Conservation (phyloP, 1,140 invertebrate genomes). For the Bathynomus jamesi region DNA sequence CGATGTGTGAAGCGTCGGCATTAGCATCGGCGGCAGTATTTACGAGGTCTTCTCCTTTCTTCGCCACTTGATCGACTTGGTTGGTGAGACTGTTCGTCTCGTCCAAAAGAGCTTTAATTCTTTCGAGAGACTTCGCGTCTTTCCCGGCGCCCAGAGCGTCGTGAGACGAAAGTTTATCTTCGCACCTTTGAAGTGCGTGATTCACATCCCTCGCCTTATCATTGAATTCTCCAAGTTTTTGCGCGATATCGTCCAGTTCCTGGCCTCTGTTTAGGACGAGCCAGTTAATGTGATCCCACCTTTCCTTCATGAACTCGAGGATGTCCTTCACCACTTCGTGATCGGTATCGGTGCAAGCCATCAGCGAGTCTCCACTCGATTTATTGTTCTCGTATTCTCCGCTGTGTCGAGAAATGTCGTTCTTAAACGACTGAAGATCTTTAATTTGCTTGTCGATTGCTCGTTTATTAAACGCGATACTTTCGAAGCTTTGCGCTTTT, state of each 20-base stretch:
- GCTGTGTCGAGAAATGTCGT: slow-evolving; percentile 81
- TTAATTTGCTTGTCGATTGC: slow-evolving; percentile 82
- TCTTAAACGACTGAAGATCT: slow-evolving; percentile 80
- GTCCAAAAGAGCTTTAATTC: slow-evolving; percentile 66
- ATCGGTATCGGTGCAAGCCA: slow-evolving; percentile 72
- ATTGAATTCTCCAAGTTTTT: slow-evolving; percentile 71
- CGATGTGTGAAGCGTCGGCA: slow-evolving; percentile 62
- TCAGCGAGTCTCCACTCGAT: slow-evolving; percentile 72
- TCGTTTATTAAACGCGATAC: slow-evolving; percentile 66
- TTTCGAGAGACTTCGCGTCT: slow-evolving; percentile 71
- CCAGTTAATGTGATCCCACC: slow-evolving; percentile 82
- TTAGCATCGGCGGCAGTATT: slow-evolving; percentile 53
- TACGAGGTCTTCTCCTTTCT: slow-evolving; percentile 64
- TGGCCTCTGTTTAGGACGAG: slow-evolving; percentile 56
- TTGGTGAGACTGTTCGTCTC: slow-evolving; percentile 66
- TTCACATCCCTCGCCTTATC: slow-evolving; percentile 75
- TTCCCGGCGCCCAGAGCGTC: slow-evolving; percentile 65
- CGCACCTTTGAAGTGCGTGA: slow-evolving; percentile 71
- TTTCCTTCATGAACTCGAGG: slow-evolving; percentile 64
- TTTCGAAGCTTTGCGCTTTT: slow-evolving; percentile 66
- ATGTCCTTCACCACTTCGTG: slow-evolving; percentile 80
- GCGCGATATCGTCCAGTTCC: slow-evolving; percentile 72
- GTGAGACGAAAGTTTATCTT: slow-evolving; percentile 75
- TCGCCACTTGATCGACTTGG: slow-evolving; percentile 61
- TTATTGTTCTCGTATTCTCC: slow-evolving; percentile 85